These are phyloP conservation scores for Plestiodon gilberti DNA, from an alignment of 2,113 vertebrate species.

Conservation along the genomic window DNA sequence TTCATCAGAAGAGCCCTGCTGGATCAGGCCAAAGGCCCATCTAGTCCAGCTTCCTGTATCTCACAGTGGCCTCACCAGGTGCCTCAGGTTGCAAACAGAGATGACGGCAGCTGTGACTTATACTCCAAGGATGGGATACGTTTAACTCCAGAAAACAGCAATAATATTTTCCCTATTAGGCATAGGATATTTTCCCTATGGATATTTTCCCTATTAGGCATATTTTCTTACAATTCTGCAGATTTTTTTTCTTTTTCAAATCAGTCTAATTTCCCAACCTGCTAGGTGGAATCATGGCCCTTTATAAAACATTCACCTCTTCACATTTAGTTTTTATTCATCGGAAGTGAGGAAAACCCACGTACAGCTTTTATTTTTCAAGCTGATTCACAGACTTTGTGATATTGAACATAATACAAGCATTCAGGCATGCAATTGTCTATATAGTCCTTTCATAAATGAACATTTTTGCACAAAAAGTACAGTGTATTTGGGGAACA, in stretches of 20 bases:
- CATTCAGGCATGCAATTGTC: constrained; percentile 28
- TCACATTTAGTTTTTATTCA: constrained; percentile 47
- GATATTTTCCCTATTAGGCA: constrained; percentile 57
- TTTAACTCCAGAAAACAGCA: constrained; percentile 55
- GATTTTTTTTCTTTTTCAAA: constrained; percentile 31
- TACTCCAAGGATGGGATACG: constrained; percentile 63
- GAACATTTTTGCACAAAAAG: constrained; percentile 14
- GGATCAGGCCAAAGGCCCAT: no score
- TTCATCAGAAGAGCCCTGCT: no score
- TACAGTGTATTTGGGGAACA: neutral
- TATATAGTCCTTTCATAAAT: neutral
- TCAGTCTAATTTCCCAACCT: constrained; percentile 53
- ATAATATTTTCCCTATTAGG: constrained; percentile 56
- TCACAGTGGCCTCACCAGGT: no score
- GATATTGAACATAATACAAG: constrained; percentile 33
- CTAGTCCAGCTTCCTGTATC: no score
- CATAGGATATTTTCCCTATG: no score
- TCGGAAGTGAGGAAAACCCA: neutral
- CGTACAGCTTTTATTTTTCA: constrained; percentile 35
- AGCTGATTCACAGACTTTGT: constrained; percentile 31
- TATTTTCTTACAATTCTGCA: constrained; percentile 46
- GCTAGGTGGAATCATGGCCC: constrained; percentile 33
- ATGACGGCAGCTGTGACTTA: constrained; percentile 45
- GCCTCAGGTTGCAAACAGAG: constrained; percentile 54
- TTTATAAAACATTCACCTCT: constrained; percentile 56